Evolutionary conservation across 2,888 invertebrate genomes (phyloP).

Genomic region (Lysandra coridon): DNA sequence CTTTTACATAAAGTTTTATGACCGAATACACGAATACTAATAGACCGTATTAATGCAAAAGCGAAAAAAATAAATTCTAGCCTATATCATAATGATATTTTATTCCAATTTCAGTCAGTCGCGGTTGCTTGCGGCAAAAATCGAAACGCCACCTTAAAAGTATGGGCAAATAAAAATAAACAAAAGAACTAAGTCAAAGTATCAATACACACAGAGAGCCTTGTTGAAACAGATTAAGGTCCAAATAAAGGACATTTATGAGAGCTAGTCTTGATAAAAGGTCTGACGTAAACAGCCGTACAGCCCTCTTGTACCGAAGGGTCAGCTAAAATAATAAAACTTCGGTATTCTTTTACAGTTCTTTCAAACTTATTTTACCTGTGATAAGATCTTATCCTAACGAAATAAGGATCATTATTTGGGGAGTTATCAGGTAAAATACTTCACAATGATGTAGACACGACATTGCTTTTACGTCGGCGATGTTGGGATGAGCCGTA

Average conservation of each 20-base stretch:
- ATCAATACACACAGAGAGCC: background rate
- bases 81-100: no score
- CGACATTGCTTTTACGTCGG: background rate
- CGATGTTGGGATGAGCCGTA: background rate
- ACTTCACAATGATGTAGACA: background rate
- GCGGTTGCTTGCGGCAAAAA: no score
- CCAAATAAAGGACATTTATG: background rate
- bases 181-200: background rate
- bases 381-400: background rate
- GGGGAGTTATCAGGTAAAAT: background rate
- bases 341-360: background rate
- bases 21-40: no score
- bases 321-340: background rate
- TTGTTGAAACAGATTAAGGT: background rate
- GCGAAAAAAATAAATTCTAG: no score
- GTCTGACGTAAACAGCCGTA: background rate
- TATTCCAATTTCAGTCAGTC: no score
- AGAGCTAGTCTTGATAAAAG: background rate
- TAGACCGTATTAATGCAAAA: no score
- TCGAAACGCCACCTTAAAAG: no score
- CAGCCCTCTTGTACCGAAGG: background rate
- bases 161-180: background rate
- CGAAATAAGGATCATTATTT: background rate
- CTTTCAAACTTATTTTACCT: background rate
- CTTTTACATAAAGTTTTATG: no score